Evolutionary conservation across 2,797 vertebrate species (phyloP), one percentile per base, ranked within the genome.

Genomic region (Siniperca scherzeri): DNA sequence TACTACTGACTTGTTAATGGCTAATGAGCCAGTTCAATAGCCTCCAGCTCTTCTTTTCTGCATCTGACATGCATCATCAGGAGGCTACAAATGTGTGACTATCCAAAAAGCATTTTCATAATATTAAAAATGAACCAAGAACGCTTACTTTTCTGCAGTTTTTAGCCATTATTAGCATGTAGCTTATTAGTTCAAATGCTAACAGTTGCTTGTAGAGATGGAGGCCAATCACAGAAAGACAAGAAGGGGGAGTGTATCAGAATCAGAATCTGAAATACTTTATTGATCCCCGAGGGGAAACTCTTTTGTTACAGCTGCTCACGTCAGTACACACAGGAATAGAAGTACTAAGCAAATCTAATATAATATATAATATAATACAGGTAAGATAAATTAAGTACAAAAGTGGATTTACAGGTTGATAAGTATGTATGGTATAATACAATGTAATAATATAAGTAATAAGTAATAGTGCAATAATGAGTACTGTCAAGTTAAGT

Each of bases 21-120:
- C 60, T 88, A 88, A 92, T 89, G 83, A 90, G 83, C 64, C 50
- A 0, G 59, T 85, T 85, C 53, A 82, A 64, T 77, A 46, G 64
- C 72, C 44, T 7, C 59, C 14, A 36, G 55, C 70, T 52, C 44
- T 77, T 50, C 40, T 71, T 78, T 71, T 75, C 60, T 61, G 50
- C 70, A 44, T 55, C 66, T 66, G 81, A 75, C 59, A 64, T 64
- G 74, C 79, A 74, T 88, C 59, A 66, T 62, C 55, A 30, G 25
- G 52, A 68, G 59, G 86, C 85, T 77, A 75, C 53, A 68, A 79
- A 74, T 76, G 67, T 44, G 40, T 69, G 25, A 64, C 68, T 46
- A 46, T 42, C 25, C 40, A 30, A 46, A 55, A 44, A 46, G 21
- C 1, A 22, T 56, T 10, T 16, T 61, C 3, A 30, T 40, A 61